phyloP scores from a whole-genome alignment of 2,113 vertebrate genomes.

The Odobenus rosmarus region DNA sequence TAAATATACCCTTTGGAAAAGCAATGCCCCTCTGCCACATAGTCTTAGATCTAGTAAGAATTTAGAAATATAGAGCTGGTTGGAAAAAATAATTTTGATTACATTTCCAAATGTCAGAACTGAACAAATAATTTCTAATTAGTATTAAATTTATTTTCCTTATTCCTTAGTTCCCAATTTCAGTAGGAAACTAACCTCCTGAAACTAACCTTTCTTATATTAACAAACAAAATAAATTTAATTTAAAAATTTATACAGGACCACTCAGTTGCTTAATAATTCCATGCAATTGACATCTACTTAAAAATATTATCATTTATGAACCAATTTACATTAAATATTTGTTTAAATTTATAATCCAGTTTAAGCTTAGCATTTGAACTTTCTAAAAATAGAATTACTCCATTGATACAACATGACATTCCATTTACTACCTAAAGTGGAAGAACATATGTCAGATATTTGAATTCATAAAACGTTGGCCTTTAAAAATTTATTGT shows the following conservation, averaged over 20 bases:
- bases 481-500: neutral
- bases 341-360: slow-evolving; percentile 21
- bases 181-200: neutral
- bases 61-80: neutral
- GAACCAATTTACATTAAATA: slow-evolving; percentile 22
- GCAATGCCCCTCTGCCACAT: neutral
- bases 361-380: slow-evolving; percentile 33
- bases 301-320: slow-evolving; percentile 37
- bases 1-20: neutral
- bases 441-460: neutral
- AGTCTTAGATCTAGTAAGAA: slow-evolving; percentile 1
- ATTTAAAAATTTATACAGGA: slow-evolving; percentile 27
- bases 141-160: neutral
- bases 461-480: slow-evolving; percentile 13
- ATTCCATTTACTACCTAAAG: neutral
- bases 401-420: neutral
- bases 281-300: slow-evolving; percentile 9
- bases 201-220: slow-evolving; percentile 28
- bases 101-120: slow-evolving; percentile 1
- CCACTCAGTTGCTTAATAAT: neutral
- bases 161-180: slow-evolving; percentile 6
- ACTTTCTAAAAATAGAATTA: slow-evolving; percentile 1
- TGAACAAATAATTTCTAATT: slow-evolving; percentile 30
- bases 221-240: slow-evolving; percentile 32
- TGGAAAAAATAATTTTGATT: neutral